phyloP scores from a whole-genome alignment of 2,113 vertebrate genomes.

The Thunnus thynnus region DNA sequence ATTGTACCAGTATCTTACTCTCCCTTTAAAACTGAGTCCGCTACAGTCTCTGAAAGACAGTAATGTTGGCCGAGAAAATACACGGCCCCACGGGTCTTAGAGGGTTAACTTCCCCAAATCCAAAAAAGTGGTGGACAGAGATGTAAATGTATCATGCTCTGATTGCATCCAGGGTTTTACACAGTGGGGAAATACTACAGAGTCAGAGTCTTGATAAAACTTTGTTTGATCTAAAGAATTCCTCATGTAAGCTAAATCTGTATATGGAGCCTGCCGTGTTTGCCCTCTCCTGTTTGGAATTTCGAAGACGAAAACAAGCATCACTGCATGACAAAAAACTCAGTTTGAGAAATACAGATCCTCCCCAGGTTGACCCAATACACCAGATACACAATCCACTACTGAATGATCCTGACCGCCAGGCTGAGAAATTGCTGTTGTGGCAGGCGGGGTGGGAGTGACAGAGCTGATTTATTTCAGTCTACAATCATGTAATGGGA shows the following conservation, averaged over 20 bases:
- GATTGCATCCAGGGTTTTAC: too few relatives aligned
- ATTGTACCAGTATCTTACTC: too few relatives aligned
- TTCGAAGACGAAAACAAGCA: slow-evolving; percentile 22
- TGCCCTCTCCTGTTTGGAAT: background rate
- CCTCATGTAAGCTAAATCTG: background rate
- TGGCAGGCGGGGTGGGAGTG: slow-evolving; percentile 63
- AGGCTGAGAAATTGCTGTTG: slow-evolving; percentile 72
- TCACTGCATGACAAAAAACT: background rate
- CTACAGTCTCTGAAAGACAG: too few relatives aligned
- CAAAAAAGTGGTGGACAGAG: too few relatives aligned
- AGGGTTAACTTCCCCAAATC: too few relatives aligned
- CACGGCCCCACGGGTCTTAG: too few relatives aligned
- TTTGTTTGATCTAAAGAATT: background rate
- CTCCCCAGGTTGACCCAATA: slow-evolving; percentile 46
- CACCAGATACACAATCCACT: slow-evolving; percentile 59
- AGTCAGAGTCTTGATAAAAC: too few relatives aligned
- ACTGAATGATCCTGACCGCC: slow-evolving; percentile 73
- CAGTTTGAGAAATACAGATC: slow-evolving; percentile 29
- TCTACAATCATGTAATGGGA: slow-evolving; percentile 57
- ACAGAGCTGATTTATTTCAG: slow-evolving; percentile 78
- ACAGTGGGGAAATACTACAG: too few relatives aligned
- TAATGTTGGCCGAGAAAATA: too few relatives aligned
- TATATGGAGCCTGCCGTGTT: background rate
- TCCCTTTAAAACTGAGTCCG: too few relatives aligned
- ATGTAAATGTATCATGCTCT: too few relatives aligned